These are phyloP conservation scores for honey bee (Apis mellifera) DNA, from an alignment of 1,140 invertebrate genomes.

Conservation along the genomic window DNA sequence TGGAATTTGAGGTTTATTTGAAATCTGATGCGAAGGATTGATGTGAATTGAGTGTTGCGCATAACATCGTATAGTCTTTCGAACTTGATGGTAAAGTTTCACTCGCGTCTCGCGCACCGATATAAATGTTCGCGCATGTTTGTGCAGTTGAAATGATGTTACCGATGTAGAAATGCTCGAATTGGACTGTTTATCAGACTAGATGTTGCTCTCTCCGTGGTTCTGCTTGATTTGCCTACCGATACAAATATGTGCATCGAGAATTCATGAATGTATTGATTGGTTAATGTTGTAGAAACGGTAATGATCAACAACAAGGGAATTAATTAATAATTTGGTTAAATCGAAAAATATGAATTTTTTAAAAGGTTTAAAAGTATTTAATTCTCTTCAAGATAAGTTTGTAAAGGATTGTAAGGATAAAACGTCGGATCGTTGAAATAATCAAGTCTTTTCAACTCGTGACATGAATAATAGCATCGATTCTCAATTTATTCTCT, in stretches of 20 bases:
- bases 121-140: too few species aligned
- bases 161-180: background rate
- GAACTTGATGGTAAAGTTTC: background rate
- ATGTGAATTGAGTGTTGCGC: background rate
- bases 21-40: background rate
- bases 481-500: too few species aligned
- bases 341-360: too few species aligned
- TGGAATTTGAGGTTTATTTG: conserved; percentile 4
- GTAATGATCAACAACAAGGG: background rate
- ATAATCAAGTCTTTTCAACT: too few species aligned
- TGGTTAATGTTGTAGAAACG: background rate
- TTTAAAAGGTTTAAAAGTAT: too few species aligned
- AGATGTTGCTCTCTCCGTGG: background rate
- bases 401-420: too few species aligned
- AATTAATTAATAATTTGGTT: too few species aligned
- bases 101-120: background rate
- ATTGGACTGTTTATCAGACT: background rate
- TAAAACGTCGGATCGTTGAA: too few species aligned
- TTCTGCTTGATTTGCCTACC: background rate
- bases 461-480: too few species aligned
- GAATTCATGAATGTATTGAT: background rate
- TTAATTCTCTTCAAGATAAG: too few species aligned
- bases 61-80: background rate
- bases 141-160: background rate
- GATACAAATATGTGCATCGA: background rate